Conservation (phyloP, 2,888 invertebrate species). For the Apamea epomidion region DNA sequence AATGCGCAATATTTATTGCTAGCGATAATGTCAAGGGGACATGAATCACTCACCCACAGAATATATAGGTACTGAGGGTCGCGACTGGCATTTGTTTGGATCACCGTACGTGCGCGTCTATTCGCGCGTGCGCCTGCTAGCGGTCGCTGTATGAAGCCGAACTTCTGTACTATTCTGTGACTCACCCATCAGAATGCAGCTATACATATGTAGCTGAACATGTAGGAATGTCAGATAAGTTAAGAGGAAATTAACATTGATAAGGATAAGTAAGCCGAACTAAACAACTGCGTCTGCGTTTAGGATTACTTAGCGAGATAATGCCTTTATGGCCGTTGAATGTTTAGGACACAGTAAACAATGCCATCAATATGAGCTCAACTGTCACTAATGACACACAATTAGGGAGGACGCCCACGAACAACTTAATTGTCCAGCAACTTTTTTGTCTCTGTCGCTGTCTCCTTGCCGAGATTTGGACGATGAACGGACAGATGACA, state of each 20-base stretch:
- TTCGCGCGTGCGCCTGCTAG: no score
- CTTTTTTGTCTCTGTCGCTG: no score
- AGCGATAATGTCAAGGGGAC: constrained; percentile 22
- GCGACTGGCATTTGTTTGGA: not conserved
- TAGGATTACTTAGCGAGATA: not conserved
- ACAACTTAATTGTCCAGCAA: no score
- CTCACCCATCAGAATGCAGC: not conserved
- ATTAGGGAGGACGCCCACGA: no score
- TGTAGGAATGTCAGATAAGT: constrained; percentile 1
- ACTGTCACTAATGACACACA: no score
- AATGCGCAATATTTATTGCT: constrained; percentile 26
- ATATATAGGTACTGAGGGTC: not conserved
- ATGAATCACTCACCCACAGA: constrained; percentile 42
- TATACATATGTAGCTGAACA: constrained; percentile 1
- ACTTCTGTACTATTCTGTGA: not conserved
- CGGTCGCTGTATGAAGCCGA: not conserved
- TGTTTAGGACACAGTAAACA: not conserved
- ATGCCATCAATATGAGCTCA: not conserved
- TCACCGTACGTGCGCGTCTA: not conserved
- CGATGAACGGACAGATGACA: no score
- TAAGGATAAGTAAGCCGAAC: constrained; percentile 3
- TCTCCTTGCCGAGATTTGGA: no score
- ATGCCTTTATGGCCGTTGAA: not conserved
- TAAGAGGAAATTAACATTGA: constrained; percentile 3
- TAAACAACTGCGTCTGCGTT: not conserved